phyloP scores from a whole-genome alignment of 2,888 invertebrate genomes.

The Lasioglossum calceatum region DNA sequence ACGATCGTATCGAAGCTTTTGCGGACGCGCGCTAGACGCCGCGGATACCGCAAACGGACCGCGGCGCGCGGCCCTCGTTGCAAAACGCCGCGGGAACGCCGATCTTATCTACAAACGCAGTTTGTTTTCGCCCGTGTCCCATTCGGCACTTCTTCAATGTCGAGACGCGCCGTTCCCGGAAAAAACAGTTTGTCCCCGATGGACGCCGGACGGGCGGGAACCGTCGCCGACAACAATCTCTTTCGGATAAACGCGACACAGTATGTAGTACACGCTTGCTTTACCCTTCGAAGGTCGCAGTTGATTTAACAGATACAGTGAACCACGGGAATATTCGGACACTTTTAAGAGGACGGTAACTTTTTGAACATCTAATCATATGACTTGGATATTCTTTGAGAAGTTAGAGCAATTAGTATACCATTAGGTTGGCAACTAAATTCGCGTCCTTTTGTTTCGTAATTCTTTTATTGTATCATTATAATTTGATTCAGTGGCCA shows the following conservation, averaged over 20 bases:
- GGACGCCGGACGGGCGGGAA: background rate
- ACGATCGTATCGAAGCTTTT: conserved; percentile 34
- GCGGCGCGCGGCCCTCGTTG: background rate
- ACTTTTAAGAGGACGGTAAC: too few relatives aligned
- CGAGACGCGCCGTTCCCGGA: background rate
- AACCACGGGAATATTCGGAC: too few relatives aligned
- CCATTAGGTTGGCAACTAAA: too few relatives aligned
- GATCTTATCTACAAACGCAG: conserved; percentile 32
- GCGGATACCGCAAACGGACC: conserved; percentile 22
- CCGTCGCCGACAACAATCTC: background rate
- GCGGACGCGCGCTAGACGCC: background rate
- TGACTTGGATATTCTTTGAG: too few relatives aligned
- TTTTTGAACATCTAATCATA: too few relatives aligned
- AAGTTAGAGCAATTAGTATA: too few relatives aligned
- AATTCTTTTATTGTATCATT: too few relatives aligned
- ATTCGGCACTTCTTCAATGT: conserved; percentile 3
- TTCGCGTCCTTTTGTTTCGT: too few relatives aligned
- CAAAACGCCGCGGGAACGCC: conserved; percentile 20
- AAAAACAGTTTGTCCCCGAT: background rate
- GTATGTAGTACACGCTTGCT: background rate
- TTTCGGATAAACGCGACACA: background rate
- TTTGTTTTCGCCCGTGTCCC: conserved; percentile 11
- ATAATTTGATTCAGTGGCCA: too few relatives aligned
- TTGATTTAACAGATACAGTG: too few relatives aligned
- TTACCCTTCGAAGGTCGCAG: too few relatives aligned